Evolutionary conservation across 2,888 invertebrate species (phyloP).

Genomic region (Chloromyia formosa): DNA sequence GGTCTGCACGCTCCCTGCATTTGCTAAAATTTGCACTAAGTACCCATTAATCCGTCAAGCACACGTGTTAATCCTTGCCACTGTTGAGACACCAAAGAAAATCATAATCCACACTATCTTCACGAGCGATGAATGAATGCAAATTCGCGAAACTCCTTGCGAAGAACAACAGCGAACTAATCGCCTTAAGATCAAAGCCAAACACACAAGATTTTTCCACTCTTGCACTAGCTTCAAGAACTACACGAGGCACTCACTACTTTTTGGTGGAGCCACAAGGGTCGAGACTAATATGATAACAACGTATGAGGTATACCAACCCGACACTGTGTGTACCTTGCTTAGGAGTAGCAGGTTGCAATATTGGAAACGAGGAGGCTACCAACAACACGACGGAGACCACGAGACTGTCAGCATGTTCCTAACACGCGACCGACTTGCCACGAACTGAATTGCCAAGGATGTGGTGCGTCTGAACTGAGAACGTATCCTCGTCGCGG

Average conservation of each 20-base stretch:
- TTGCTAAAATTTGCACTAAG: background rate
- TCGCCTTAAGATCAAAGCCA: constrained; percentile 5
- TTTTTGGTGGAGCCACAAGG: background rate
- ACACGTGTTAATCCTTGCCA: constrained; percentile 24
- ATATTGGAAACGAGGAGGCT: constrained; percentile 1
- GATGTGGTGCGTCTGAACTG: constrained; percentile 21
- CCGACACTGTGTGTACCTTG: background rate
- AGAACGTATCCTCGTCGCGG: background rate
- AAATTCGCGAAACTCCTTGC: background rate
- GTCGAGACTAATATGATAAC: background rate
- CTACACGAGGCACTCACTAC: constrained; percentile 19
- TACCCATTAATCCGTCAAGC: constrained; percentile 8
- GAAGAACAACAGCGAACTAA: background rate
- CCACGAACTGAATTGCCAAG: constrained; percentile 2
- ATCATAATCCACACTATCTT: constrained; percentile 10
- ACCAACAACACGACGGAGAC: constrained; percentile 26
- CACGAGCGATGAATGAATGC: background rate
- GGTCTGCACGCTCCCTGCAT: background rate
- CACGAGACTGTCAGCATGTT: constrained; percentile 27
- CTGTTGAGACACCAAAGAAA: background rate
- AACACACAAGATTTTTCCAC: constrained; percentile 13
- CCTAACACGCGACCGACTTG: constrained; percentile 15
- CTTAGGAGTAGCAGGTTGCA: background rate
- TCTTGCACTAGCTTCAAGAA: background rate
- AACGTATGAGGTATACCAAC: background rate